Conservation (phyloP, 1,140 invertebrate species). For the Magallana angulata region DNA sequence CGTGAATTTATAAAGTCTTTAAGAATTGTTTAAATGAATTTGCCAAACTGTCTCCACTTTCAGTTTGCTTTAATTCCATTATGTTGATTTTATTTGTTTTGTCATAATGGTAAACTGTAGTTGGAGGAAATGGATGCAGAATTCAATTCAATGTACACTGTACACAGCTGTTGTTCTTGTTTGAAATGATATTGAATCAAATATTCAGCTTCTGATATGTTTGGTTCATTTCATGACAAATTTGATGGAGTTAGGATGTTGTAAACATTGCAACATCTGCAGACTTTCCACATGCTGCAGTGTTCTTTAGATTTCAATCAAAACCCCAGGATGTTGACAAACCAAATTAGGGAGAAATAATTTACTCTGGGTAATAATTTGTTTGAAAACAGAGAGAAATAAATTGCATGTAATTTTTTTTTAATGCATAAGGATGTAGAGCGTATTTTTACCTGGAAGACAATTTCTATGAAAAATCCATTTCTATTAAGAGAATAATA, state of each 20-base stretch:
- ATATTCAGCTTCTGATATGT: not conserved
- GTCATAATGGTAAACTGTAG: not conserved
- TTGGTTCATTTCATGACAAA: constrained; percentile 10
- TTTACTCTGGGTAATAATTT: too few relatives aligned
- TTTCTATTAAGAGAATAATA: too few relatives aligned
- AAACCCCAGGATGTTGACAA: too few relatives aligned
- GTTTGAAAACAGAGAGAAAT: too few relatives aligned
- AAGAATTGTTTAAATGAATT: constrained; percentile 9
- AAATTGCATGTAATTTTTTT: too few relatives aligned
- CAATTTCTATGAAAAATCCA: too few relatives aligned
- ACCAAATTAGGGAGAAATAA: too few relatives aligned
- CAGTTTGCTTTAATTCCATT: not conserved
- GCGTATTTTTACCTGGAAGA: too few relatives aligned
- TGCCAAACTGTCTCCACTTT: not conserved
- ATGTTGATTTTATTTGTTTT: not conserved
- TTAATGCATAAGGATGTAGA: too few relatives aligned
- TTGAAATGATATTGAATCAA: not conserved
- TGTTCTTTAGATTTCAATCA: too few relatives aligned
- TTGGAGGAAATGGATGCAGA: not conserved
- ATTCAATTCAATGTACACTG: not conserved
- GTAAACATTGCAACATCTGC: not conserved
- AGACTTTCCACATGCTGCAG: not conserved
- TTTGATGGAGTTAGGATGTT: not conserved
- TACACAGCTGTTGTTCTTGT: not conserved
- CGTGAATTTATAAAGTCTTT: not conserved